A percentile compares a stretch with the other conserved stretches of the same genome.
phyloP scores from a whole-genome alignment of 1,140 invertebrate genomes.

The Bathynomus jamesi region DNA sequence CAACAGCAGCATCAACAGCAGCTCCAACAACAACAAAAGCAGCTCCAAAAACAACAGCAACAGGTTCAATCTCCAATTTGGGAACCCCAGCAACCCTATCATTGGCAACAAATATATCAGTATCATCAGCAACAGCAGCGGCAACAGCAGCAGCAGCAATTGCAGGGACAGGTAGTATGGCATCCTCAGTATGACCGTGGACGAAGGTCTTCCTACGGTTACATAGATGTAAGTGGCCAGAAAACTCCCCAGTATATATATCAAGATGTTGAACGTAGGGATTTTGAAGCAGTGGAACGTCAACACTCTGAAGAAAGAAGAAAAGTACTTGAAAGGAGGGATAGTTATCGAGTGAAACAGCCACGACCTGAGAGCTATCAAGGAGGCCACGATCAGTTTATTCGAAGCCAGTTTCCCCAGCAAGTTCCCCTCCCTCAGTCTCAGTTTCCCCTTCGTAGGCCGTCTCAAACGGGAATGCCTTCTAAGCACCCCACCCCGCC shows the following conservation, averaged over 20 bases:
- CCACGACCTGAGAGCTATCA: slow-evolving; percentile 12
- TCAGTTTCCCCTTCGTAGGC: slow-evolving; percentile 3
- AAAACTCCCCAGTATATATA: not conserved
- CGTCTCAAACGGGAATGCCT: not conserved
- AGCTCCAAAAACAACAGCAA: slow-evolving; percentile 3
- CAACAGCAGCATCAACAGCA: slow-evolving; percentile 10
- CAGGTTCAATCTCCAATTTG: not conserved
- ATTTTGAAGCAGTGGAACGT: slow-evolving; percentile 38
- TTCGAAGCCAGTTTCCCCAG: slow-evolving; percentile 11
- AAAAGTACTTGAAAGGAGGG: not conserved
- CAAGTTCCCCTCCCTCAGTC: slow-evolving; percentile 26
- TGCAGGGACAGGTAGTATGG: not conserved
- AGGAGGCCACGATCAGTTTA: slow-evolving; percentile 21
- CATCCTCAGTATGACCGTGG: not conserved
- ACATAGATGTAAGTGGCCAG: not conserved
- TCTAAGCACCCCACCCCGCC: not conserved
- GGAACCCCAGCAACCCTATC: slow-evolving; percentile 3
- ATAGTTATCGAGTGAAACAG: not conserved
- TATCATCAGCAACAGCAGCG: too few species aligned
- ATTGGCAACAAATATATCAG: not conserved
- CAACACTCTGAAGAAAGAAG: slow-evolving; percentile 20
- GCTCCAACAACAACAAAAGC: not conserved
- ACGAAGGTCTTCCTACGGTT: not conserved
- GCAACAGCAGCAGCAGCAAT: not conserved
- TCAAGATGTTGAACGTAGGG: slow-evolving; percentile 38